Conservation (phyloP, 2,888 invertebrate species). For the Tinea pellionella region DNA sequence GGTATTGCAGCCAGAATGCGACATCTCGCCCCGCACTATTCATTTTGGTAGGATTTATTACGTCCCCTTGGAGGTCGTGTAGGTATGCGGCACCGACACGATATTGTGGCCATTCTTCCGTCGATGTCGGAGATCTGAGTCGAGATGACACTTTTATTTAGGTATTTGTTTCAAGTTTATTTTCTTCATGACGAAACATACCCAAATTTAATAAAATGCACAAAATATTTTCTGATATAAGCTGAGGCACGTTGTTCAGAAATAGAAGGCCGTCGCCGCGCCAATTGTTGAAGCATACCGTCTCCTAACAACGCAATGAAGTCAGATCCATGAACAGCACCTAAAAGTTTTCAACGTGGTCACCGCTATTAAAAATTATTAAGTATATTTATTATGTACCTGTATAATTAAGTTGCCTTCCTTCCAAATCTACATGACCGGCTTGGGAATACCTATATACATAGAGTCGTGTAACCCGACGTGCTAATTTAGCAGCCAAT, state of each 20-base stretch:
- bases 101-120: slow-evolving; percentile 72
- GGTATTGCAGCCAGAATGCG: slow-evolving; percentile 56
- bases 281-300: slow-evolving; percentile 73
- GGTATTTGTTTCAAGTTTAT: too few relatives aligned
- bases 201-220: slow-evolving; percentile 64
- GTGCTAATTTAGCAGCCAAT: slow-evolving; percentile 62
- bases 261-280: slow-evolving; percentile 69
- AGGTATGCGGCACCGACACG: slow-evolving; percentile 58
- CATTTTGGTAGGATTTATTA: slow-evolving; percentile 17
- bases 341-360: slow-evolving; percentile 30
- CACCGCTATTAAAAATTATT: neutral
- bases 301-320: slow-evolving; percentile 75
- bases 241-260: slow-evolving; percentile 67
- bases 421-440: slow-evolving; percentile 50
- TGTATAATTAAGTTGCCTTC: slow-evolving; percentile 56
- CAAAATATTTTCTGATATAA: slow-evolving; percentile 36
- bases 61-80: slow-evolving; percentile 40
- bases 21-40: slow-evolving; percentile 32
- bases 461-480: slow-evolving; percentile 57
- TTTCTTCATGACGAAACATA: slow-evolving; percentile 22
- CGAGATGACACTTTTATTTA: neutral
- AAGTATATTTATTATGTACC: slow-evolving; percentile 32
- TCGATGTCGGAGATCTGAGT: slow-evolving; percentile 67
- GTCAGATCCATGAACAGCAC: slow-evolving; percentile 76
- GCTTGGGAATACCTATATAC: slow-evolving; percentile 68